These are phyloP conservation scores for Sitobion miscanthi DNA, from an alignment of 1,140 invertebrate genomes.

Conservation along the genomic window DNA sequence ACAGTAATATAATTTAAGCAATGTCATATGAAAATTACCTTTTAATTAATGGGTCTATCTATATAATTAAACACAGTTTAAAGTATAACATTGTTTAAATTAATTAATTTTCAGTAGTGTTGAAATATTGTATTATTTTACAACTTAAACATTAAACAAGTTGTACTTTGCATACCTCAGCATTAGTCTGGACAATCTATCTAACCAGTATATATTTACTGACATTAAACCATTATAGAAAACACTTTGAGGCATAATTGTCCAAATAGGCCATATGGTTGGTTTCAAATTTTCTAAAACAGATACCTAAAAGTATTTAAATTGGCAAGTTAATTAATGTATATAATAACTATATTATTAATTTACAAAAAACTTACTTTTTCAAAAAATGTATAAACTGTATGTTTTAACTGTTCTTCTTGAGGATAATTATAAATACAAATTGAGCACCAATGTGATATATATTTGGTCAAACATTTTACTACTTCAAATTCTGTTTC, in stretches of 20 bases:
- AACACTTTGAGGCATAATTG: constrained; percentile 49
- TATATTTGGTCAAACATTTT: constrained; percentile 43
- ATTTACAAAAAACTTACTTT: constrained; percentile 20
- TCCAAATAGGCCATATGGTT: constrained; percentile 14
- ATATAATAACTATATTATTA: neutral
- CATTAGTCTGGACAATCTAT: constrained; percentile 47
- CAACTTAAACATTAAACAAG: neutral
- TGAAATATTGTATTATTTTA: neutral
- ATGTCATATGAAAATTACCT: neutral
- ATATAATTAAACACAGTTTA: neutral
- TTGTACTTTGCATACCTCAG: neutral
- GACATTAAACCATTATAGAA: constrained; percentile 50
- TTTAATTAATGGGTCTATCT: neutral
- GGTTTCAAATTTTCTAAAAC: constrained; percentile 43
- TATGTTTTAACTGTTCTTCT: constrained; percentile 45
- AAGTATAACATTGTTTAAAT: neutral
- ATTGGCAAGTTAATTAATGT: neutral
- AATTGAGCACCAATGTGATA: constrained; percentile 45
- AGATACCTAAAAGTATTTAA: neutral
- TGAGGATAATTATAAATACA: constrained; percentile 50
- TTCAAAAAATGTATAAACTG: constrained; percentile 50
- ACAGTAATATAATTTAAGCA: neutral
- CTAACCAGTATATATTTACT: constrained; percentile 43
- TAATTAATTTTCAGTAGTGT: neutral
- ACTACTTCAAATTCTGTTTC: constrained; percentile 46